These are phyloP conservation scores for Atta texana DNA, from an alignment of 1,140 invertebrate species.

Conservation along the genomic window DNA sequence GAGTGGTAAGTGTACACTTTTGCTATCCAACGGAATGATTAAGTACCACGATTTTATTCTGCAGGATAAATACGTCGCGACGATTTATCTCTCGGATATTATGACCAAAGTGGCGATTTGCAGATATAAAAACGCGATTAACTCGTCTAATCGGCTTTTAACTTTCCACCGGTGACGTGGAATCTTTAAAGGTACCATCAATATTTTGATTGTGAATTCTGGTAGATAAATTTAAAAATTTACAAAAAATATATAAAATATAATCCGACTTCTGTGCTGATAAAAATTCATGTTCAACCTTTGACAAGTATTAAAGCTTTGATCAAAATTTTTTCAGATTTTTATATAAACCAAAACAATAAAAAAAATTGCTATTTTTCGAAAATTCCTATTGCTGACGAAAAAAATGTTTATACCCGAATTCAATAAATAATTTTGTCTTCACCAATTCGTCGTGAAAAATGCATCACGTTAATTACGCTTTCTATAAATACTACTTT, in stretches of 20 bases:
- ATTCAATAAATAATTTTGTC: background rate
- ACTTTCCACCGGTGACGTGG: too few relatives aligned
- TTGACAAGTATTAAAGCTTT: too few relatives aligned
- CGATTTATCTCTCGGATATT: background rate
- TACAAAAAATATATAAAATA: too few relatives aligned
- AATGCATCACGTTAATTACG: constrained; percentile 22
- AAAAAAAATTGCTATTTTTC: too few relatives aligned
- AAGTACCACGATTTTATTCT: constrained; percentile 52
- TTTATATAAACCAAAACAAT: too few relatives aligned
- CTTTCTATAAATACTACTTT: constrained; percentile 71
- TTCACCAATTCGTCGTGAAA: background rate
- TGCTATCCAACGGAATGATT: constrained; percentile 50
- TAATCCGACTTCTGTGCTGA: too few relatives aligned
- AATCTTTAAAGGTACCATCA: too few relatives aligned
- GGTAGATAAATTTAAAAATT: too few relatives aligned
- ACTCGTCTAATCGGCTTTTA: constrained; percentile 6
- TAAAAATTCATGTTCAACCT: too few relatives aligned
- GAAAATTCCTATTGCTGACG: too few relatives aligned
- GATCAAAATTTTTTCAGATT: too few relatives aligned
- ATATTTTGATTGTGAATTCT: too few relatives aligned
- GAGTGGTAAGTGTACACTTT: constrained; percentile 64
- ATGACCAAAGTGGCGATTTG: constrained; percentile 23
- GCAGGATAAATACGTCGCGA: constrained; percentile 39
- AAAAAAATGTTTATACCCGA: background rate
- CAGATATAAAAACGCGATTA: constrained; percentile 5